These are phyloP conservation scores for Balearica regulorum DNA, from an alignment of 2,797 vertebrate species.

Conservation along the genomic window DNA sequence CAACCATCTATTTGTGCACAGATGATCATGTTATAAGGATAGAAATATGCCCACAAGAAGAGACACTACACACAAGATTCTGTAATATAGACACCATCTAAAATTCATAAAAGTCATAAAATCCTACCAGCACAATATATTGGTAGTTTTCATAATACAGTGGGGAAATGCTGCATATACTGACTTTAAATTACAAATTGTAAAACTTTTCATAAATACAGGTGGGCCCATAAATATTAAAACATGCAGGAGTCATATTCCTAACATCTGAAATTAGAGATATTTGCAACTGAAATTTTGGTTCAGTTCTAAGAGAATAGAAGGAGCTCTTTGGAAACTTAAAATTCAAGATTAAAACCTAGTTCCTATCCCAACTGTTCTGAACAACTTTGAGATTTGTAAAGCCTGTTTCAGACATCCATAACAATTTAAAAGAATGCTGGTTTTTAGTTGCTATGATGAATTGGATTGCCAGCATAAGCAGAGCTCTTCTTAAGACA, in stretches of 20 bases:
- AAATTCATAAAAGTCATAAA: not conserved
- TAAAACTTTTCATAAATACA: not conserved
- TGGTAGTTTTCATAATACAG: not conserved
- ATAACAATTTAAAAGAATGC: not conserved
- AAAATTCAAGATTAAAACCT: not conserved
- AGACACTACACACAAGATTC: not conserved
- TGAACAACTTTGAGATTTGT: not conserved
- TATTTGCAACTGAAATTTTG: not conserved
- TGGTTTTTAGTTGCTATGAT: not conserved
- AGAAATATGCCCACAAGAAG: not conserved
- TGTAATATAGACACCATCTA: not conserved
- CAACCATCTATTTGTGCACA: not conserved
- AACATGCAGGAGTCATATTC: not conserved
- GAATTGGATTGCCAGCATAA: not conserved
- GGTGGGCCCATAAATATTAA: not conserved
- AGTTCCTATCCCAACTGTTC: not conserved
- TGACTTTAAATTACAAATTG: not conserved
- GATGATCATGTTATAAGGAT: not conserved
- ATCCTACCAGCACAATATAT: not conserved
- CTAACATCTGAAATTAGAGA: not conserved
- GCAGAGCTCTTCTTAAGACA: not conserved
- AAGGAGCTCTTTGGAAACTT: not conserved
- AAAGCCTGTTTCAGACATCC: not conserved
- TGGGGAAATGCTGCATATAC: not conserved
- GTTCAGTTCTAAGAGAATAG: not conserved